Evolutionary conservation across 2,113 vertebrate genomes (phyloP).

Genomic region (Chinchilla lanigera): DNA sequence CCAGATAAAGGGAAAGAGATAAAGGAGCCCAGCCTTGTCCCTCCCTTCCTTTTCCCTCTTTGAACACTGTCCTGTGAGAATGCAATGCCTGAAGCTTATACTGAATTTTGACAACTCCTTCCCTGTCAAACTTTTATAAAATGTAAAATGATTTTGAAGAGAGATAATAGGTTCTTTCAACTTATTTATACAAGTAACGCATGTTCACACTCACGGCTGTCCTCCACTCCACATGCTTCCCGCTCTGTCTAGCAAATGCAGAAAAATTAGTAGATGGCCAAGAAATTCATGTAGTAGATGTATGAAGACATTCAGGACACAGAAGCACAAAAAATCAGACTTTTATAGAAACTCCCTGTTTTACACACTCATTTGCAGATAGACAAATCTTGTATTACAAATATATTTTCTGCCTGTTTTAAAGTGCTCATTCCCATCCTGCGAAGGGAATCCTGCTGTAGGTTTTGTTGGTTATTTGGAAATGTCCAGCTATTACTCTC

Average conservation of each 20-base stretch:
- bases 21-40: neutral
- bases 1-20: neutral
- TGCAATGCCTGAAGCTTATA: neutral
- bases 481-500: no score
- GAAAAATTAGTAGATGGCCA: neutral
- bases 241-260: neutral
- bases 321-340: neutral
- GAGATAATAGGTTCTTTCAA: neutral
- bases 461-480: no score
- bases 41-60: neutral
- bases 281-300: neutral
- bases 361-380: neutral
- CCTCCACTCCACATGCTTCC: neutral
- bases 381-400: no score
- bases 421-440: no score
- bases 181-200: neutral
- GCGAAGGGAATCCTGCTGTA: no score
- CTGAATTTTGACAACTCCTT: neutral
- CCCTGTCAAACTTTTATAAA: neutral
- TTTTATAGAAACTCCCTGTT: neutral
- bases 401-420: no score
- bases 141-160: slow-evolving; percentile 14
- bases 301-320: neutral
- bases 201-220: neutral
- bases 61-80: neutral